Base-by-base conservation (phyloP, 2,797 vertebrate species). In the Propithecus deckenii region DNA sequence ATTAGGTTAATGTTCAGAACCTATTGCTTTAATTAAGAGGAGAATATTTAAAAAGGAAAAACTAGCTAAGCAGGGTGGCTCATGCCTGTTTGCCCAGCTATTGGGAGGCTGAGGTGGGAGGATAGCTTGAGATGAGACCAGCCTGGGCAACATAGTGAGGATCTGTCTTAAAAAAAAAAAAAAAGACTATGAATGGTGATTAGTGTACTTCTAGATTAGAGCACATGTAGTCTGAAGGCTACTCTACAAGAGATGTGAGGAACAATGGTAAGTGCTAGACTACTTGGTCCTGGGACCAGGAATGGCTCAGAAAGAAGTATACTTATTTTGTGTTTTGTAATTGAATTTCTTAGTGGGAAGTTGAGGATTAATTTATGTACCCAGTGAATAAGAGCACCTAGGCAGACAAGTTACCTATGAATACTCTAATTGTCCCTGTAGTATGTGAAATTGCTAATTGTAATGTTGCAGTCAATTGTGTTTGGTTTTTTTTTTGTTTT, bases 291-390 rank as follows among this genome's bases (percentile, higher is more conserved):
- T 65, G 46, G 79, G 11, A 84, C 48, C 57, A 67, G 35, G 46
- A 57, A 41, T 72, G 35, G 57, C 50, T 95, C 30, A 55, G 38
- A 69, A 69, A 90, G 38, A 69, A 75, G 14, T 90, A 61, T 41
- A 50, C 41, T 38, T 32, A 74, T 25, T 95, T 28, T 59, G 17
- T 72, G 67, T 86, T 92, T 93, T 63, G 18, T 91, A 69, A 75
- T 52, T 94, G 28, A 35, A 30, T 92, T 55, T 35, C 11, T 30
- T 35, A 93, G 28, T 92, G 85, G 85, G 35, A 91, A 81, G 52
- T 96, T 95, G 38, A 86, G 69, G 76, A 63, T 88, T 93, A 89
- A 86, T 94, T 79, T 91, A 38, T 50, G 18, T 95, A 55, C 32
- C 28, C 17, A 59, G 14, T 76, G 52, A 80, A 23, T 87, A 63